phyloP scores from a whole-genome alignment of 2,797 vertebrate species.

The Myoxocephalus aenaeus region DNA sequence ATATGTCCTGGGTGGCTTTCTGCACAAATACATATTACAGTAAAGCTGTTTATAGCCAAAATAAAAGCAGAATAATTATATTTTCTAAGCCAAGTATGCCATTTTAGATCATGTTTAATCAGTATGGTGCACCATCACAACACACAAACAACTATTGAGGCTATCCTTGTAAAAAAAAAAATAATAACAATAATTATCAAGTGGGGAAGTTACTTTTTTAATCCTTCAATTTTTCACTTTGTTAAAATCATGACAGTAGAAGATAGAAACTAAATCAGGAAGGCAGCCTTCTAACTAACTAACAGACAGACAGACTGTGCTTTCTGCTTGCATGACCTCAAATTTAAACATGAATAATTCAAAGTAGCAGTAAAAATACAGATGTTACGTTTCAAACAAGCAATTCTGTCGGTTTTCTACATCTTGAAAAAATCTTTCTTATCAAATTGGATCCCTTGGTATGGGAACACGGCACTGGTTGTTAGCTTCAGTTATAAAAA shows the following conservation, averaged over 20 bases:
- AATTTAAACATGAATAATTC: constrained; percentile 56
- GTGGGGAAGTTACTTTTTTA: background rate
- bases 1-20: background rate
- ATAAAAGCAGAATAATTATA: background rate
- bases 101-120: background rate
- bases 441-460: constrained; percentile 22
- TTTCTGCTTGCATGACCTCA: constrained; percentile 36
- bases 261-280: constrained; percentile 23
- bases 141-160: background rate
- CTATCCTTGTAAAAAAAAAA: background rate
- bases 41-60: constrained; percentile 9
- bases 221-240: background rate
- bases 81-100: background rate
- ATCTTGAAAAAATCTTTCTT: constrained; percentile 8
- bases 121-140: background rate
- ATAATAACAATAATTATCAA: background rate
- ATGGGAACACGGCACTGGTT: background rate
- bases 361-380: constrained; percentile 38
- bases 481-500: constrained; percentile 56
- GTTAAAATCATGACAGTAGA: background rate
- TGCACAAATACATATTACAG: constrained; percentile 10
- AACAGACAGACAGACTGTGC: constrained; percentile 21
- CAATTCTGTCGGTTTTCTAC: constrained; percentile 26
- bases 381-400: constrained; percentile 39
- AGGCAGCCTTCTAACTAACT: constrained; percentile 19